These are phyloP conservation scores for Elachura formosa DNA, from an alignment of 2,113 vertebrate genomes.

Conservation along the genomic window DNA sequence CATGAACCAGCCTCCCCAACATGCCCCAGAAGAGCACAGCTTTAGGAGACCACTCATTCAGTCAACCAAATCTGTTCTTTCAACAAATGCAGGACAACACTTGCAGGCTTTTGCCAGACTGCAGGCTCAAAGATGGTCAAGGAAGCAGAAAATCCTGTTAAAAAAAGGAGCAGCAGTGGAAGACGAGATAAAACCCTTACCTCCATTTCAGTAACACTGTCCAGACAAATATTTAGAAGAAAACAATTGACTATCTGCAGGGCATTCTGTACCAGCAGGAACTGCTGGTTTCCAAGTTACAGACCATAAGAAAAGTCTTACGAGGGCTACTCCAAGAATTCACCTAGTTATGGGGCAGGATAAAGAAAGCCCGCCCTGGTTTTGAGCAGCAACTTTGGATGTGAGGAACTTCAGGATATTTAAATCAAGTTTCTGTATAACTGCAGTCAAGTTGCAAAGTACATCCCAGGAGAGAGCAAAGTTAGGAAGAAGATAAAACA, in stretches of 20 bases:
- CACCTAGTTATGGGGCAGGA: background rate
- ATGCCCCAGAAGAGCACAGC: background rate
- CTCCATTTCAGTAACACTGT: background rate
- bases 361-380: background rate
- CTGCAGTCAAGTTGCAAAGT: background rate
- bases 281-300: background rate
- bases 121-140: background rate
- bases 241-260: background rate
- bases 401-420: background rate
- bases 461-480: background rate
- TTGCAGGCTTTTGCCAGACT: background rate
- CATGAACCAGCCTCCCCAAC: background rate
- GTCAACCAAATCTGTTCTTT: background rate
- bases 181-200: background rate
- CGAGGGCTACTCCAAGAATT: background rate
- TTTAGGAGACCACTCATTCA: background rate
- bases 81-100: background rate
- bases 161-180: background rate
- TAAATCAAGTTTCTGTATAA: background rate
- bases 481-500: background rate
- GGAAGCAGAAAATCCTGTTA: background rate
- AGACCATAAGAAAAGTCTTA: slow-evolving; percentile 40
- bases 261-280: background rate
- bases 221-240: background rate
- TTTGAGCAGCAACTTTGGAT: background rate